These are phyloP conservation scores for Petrolisthes cinctipes DNA, from an alignment of 2,888 invertebrate genomes.

Conservation along the genomic window DNA sequence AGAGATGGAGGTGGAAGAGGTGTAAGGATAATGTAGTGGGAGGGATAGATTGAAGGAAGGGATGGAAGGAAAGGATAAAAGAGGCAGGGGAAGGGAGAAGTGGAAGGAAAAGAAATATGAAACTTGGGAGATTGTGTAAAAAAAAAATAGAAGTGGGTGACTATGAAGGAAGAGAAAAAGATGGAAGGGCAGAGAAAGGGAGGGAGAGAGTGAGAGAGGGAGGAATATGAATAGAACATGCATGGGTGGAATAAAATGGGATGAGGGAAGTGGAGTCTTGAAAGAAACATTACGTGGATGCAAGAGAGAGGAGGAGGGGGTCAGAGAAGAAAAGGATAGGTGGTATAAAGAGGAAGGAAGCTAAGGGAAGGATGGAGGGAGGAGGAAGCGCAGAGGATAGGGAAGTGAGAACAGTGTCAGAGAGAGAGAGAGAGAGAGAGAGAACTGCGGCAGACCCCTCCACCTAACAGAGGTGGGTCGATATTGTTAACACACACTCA, in stretches of 20 bases:
- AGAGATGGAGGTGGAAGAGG: neutral
- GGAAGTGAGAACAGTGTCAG: neutral
- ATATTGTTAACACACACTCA: neutral
- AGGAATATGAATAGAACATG: neutral
- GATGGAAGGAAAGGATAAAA: neutral
- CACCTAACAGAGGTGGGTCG: neutral
- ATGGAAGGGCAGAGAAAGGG: neutral
- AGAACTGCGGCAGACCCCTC: neutral
- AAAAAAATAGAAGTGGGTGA: too few relatives aligned
- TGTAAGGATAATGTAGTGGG: neutral
- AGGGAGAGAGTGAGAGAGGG: conserved; percentile 14
- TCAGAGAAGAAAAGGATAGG: neutral
- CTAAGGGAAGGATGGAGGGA: neutral
- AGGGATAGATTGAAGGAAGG: neutral
- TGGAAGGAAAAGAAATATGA: neutral
- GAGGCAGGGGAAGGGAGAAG: neutral
- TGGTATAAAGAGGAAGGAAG: neutral
- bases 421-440: neutral
- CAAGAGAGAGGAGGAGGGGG: neutral
- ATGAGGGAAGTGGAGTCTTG: neutral
- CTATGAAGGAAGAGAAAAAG: neutral
- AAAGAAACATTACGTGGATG: neutral
- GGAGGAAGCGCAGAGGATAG: neutral
- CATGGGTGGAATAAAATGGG: neutral
- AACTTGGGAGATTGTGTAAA: neutral